Evolutionary conservation across 2,113 vertebrate genomes (phyloP), one percentile per base, ranked within the genome.

Genomic region (Malaclemys terrapin): DNA sequence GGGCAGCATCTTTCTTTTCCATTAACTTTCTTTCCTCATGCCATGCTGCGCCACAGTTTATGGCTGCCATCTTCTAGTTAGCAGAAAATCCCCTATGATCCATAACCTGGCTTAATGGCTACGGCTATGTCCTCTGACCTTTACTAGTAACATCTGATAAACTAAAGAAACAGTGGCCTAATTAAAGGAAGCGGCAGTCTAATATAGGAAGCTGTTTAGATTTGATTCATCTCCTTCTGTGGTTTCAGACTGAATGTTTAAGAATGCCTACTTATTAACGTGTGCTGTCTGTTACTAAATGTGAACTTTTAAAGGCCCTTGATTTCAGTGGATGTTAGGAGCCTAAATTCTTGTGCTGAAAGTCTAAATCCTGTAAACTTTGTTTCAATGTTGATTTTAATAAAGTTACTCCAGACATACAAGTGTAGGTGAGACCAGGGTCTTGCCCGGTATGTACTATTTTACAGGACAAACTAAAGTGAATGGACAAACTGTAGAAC

Each of bases 141-240:
- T 19, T 29, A 82, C 25, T 42, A 16, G 24, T 29, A 31, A 38
- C 38, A 47, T 45, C 38, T 31, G 31, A 56, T 22, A 88, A 88
- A 80, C 1, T 20, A 49, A 35, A 50, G 80, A 80, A 24, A 38
- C 0, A 1, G 25, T 69, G 6, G 25, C 8, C 6, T 62, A 56
- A 42, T 65, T 14, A 82, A 81, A 62, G 45, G 35, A 8, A 1
- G 75, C 24, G 25, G 22, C 38, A 42, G 24, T 25, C 72, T 47
- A 47, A 78, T 22, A 47, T 78, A 78, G 42, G 75, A 78, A 78
- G 22, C 45, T 13, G 75, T 78, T 78, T 47, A 27, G 38, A 47
- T 78, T 78, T 78, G 24, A 47, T 47, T 45, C 42, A 29, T 6
- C 42, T 78, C 42, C 45, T 47, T 47, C 24, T 47, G 45, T 78